Conservation (phyloP, 2,797 vertebrate genomes). For the Helarctos malayanus region DNA sequence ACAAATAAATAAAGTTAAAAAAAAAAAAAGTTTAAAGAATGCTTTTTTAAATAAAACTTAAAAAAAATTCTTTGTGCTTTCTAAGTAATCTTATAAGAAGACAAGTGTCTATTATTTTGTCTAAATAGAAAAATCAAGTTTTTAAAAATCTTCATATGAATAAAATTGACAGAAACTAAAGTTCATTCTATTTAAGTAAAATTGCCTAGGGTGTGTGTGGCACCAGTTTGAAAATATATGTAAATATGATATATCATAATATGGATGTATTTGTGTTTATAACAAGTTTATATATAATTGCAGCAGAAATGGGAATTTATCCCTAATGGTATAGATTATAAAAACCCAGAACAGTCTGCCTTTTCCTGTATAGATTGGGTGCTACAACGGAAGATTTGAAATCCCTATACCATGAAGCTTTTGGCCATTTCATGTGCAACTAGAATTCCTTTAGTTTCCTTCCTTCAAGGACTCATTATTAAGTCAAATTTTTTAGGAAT, state of each 20-base stretch:
- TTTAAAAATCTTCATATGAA: background rate
- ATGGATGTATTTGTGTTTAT: background rate
- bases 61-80: background rate
- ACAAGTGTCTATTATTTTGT: background rate
- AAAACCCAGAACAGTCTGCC: background rate
- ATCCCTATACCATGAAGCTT: background rate
- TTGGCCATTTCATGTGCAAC: background rate
- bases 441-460: background rate
- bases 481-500: background rate
- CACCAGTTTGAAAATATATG: background rate
- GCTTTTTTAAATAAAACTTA: background rate
- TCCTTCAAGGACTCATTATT: background rate
- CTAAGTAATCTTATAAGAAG: background rate
- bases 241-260: background rate
- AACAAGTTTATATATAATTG: background rate
- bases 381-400: background rate
- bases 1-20: too few species aligned
- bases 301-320: background rate
- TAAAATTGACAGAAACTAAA: background rate
- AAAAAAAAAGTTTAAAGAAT: too few species aligned
- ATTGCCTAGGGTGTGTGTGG: background rate
- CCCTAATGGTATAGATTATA: background rate
- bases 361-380: background rate
- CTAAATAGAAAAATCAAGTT: background rate
- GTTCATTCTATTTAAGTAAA: background rate